Evolutionary conservation across 1,140 invertebrate genomes (phyloP).

Genomic region (Lepidurus arcticus): DNA sequence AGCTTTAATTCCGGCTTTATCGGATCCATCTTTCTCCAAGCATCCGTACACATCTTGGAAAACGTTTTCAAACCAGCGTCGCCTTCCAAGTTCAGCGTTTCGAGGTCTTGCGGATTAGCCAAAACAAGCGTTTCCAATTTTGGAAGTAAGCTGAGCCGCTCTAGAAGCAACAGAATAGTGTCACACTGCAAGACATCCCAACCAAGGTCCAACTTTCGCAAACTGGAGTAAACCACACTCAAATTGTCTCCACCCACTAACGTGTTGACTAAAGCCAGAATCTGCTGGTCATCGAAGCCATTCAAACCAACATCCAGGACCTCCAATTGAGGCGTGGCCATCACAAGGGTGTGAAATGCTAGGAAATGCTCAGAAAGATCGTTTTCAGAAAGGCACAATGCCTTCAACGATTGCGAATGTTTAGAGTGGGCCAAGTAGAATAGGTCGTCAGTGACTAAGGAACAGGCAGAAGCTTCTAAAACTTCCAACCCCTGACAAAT

Average conservation of each 20-base stretch:
- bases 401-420: constrained; percentile 15
- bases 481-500: constrained; percentile 26
- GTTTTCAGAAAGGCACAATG: constrained; percentile 27
- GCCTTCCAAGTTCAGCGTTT: background rate
- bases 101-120: background rate
- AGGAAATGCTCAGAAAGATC: constrained; percentile 10
- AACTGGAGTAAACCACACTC: background rate
- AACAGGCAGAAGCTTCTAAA: constrained; percentile 28
- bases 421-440: constrained; percentile 24
- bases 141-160: background rate
- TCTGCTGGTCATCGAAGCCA: constrained; percentile 29
- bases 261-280: background rate
- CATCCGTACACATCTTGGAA: background rate
- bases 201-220: background rate
- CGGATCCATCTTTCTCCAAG: background rate
- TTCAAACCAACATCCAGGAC: constrained; percentile 32
- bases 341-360: background rate
- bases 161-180: background rate
- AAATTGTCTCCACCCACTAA: background rate
- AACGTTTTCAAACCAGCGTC: background rate
- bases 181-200: background rate
- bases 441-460: constrained; percentile 23
- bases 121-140: background rate
- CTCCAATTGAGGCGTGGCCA: background rate
- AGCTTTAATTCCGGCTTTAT: background rate